A percentile compares a stretch with the other conserved stretches of the same genome.
Conservation (phyloP, 2,888 invertebrate species). For the Caenorhabditis zanzibari region DNA sequence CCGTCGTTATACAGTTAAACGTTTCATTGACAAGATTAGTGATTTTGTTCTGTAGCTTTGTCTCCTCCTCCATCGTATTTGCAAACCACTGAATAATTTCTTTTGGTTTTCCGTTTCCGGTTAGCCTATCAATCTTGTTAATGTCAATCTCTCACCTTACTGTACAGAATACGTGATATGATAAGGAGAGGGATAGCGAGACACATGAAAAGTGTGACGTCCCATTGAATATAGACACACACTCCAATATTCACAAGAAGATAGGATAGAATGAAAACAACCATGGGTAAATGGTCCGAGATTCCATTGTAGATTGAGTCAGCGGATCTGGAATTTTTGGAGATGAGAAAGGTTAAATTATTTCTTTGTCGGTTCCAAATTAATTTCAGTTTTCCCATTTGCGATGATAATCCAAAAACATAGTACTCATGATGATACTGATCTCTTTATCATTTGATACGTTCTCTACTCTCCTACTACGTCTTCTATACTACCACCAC, state of each 20-base stretch:
- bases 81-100: constrained; percentile 80
- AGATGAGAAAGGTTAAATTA: background rate
- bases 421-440: constrained; percentile 22
- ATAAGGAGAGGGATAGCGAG: constrained; percentile 78
- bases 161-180: constrained; percentile 78
- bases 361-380: too few relatives aligned
- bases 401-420: background rate
- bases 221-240: constrained; percentile 81
- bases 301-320: constrained; percentile 82
- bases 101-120: constrained; percentile 27
- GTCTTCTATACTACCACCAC: background rate
- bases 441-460: constrained; percentile 32
- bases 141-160: constrained; percentile 73
- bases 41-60: constrained; percentile 79
- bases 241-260: constrained; percentile 74
- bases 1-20: constrained; percentile 81
- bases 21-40: constrained; percentile 82
- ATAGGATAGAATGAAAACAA: constrained; percentile 79
- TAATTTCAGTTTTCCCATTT: too few relatives aligned
- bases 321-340: constrained; percentile 78
- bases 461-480: background rate
- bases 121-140: background rate
- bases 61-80: constrained; percentile 80
- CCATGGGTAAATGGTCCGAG: constrained; percentile 82
- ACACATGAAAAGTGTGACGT: constrained; percentile 81